A percentile compares a stretch with the other conserved stretches of the same genome.
Conservation (phyloP, 2,888 invertebrate genomes). For the Unio pictorum region DNA sequence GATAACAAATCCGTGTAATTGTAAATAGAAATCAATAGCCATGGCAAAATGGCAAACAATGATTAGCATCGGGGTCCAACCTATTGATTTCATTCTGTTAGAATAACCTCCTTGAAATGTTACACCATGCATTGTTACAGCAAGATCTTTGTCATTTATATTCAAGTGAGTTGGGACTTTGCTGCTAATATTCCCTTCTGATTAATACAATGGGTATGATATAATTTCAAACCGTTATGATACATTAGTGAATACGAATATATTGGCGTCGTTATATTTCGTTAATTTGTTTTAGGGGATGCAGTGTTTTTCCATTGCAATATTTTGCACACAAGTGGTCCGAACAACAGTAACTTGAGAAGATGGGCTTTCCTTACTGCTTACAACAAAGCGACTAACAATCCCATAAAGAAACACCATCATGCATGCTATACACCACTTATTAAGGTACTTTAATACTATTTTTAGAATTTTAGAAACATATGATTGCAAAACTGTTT, state of each 20-base stretch:
- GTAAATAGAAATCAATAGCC: too few relatives aligned
- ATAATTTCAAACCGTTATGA: too few relatives aligned
- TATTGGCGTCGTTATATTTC: not conserved
- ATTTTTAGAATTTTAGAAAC: not conserved
- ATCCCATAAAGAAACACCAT: slow-evolving; percentile 62
- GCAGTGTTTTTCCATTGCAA: slow-evolving; percentile 32
- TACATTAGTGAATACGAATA: not conserved
- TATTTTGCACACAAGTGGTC: slow-evolving; percentile 60
- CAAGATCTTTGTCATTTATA: too few relatives aligned
- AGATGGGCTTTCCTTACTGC: slow-evolving; percentile 64
- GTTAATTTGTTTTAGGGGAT: not conserved
- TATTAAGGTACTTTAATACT: slow-evolving; percentile 44
- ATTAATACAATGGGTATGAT: too few relatives aligned
- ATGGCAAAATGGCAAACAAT: too few relatives aligned
- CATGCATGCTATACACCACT: slow-evolving; percentile 63
- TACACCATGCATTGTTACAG: too few relatives aligned
- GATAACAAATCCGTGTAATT: too few relatives aligned
- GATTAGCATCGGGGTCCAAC: too few relatives aligned
- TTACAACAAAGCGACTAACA: slow-evolving; percentile 62
- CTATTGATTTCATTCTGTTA: too few relatives aligned
- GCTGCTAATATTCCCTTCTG: too few relatives aligned
- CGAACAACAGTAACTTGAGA: slow-evolving; percentile 60
- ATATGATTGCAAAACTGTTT: not conserved
- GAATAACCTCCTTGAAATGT: too few relatives aligned
- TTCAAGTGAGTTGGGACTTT: too few relatives aligned